These are phyloP conservation scores for Ahaetulla prasina DNA, from an alignment of 2,113 vertebrate species.

Conservation along the genomic window DNA sequence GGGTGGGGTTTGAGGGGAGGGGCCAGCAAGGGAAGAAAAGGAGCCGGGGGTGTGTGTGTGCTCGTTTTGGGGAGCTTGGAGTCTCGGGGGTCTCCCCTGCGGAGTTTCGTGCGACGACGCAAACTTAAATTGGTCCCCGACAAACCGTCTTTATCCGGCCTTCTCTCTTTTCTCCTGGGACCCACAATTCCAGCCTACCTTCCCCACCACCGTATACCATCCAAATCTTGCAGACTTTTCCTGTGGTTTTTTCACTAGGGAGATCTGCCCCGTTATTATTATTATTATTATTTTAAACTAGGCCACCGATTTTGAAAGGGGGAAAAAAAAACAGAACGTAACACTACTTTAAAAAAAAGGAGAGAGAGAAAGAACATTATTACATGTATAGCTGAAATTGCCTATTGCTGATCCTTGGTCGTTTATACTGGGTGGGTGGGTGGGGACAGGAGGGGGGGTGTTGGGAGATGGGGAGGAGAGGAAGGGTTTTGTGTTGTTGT, in stretches of 20 bases:
- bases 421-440: not conserved
- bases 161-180: not conserved
- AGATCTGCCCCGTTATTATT: not conserved
- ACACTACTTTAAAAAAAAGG: not conserved
- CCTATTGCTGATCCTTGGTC: not conserved
- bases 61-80: not conserved
- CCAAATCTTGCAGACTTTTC: not conserved
- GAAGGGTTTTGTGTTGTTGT: not conserved
- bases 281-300: not conserved
- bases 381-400: not conserved
- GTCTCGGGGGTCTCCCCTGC: not conserved
- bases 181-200: not conserved
- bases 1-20: not conserved
- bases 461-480: not conserved
- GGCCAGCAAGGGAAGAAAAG: not conserved
- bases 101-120: not conserved
- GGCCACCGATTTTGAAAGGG: not conserved
- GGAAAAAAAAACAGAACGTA: not conserved
- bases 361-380: not conserved
- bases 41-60: no score
- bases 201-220: no score
- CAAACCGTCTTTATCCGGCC: not conserved
- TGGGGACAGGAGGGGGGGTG: no score
- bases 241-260: not conserved
- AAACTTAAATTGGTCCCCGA: not conserved